Evolutionary conservation across 1,140 invertebrate species (phyloP), one percentile per base, ranked within the genome.

Genomic region (Hypsibius dujardini): DNA sequence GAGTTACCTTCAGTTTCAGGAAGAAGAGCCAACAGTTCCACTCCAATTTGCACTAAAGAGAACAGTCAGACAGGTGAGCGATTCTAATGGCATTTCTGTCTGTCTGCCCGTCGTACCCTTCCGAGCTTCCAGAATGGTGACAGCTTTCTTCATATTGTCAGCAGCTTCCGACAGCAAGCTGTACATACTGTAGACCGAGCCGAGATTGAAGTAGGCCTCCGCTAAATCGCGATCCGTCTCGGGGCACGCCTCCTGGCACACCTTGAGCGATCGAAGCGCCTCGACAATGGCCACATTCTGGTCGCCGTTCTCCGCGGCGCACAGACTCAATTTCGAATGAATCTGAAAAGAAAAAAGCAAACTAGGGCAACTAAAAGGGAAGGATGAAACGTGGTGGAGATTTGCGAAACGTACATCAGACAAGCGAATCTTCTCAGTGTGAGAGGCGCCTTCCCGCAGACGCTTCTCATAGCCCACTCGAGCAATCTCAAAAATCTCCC

Each of bases 401-500:
- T 28, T 28, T 28, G 28, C 28, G 28, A 28, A 15, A 67, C 62
- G 12, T 67, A 67, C 62, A 45, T 67, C 62, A 7, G 62, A 67
- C 62, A 67, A 42, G 42, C 62, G 62, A 3, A 67, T 12, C 42
- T 67, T 67, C 12, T 67, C 62, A 3, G 12, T 42, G 45, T 7
- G 42, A 12, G 62, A 7, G 12, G 12, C 62, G 12, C 12, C 42
- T 42, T 67, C 62, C 42, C 45, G 12, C 12, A 67, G 3, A 7
- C 62, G 62, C 42, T 67, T 67, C 12, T 12, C 62, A 42, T 67
- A 67, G 7, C 62, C 62, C 12, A 67, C 62, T 67, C 62, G 62
- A 45, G 62, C 62, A 42, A 45, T 67, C 62, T 67, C 62, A 12
- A 67, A 42, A 42, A 67, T 67, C 42, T 67, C 62, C 62, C 62